phyloP scores from a whole-genome alignment of 1,140 invertebrate genomes.

The Galleria mellonella region DNA sequence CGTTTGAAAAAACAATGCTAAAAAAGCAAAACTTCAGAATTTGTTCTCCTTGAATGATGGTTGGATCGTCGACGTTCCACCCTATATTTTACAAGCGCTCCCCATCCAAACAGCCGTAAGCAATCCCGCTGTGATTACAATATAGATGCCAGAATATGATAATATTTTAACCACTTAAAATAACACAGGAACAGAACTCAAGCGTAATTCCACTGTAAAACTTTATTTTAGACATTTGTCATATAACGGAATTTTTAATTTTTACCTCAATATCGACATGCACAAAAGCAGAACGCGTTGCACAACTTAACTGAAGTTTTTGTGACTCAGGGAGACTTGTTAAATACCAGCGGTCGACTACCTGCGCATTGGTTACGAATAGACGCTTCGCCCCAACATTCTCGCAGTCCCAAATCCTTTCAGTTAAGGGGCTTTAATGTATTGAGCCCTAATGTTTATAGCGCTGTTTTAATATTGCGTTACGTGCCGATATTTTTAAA shows the following conservation, averaged over 20 bases:
- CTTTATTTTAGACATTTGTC: neutral
- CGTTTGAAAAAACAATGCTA: too few species aligned
- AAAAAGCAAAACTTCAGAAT: too few species aligned
- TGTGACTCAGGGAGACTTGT: slow-evolving; percentile 19
- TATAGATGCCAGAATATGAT: too few species aligned
- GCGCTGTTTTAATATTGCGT: too few species aligned
- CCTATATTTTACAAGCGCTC: too few species aligned
- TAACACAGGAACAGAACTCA: too few species aligned
- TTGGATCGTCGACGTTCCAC: too few species aligned
- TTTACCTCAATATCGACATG: neutral
- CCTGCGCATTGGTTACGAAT: slow-evolving; percentile 15
- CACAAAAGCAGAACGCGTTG: slow-evolving; percentile 19
- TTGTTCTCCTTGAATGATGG: too few species aligned
- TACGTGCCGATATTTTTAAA: neutral
- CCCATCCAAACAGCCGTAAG: too few species aligned
- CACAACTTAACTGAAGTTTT: slow-evolving; percentile 22
- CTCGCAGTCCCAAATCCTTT: neutral
- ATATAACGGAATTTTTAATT: slow-evolving; percentile 3
- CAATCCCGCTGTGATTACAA: too few species aligned
- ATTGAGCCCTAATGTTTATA: neutral
- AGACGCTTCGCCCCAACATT: slow-evolving; percentile 2
- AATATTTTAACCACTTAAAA: too few species aligned
- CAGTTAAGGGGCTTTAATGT: slow-evolving; percentile 1
- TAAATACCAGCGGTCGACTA: slow-evolving; percentile 19
- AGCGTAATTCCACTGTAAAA: too few species aligned